A percentile compares a stretch with the other conserved stretches of the same genome.
Evolutionary conservation across 2,888 invertebrate species (phyloP).

Genomic region (Coremacera marginata): DNA sequence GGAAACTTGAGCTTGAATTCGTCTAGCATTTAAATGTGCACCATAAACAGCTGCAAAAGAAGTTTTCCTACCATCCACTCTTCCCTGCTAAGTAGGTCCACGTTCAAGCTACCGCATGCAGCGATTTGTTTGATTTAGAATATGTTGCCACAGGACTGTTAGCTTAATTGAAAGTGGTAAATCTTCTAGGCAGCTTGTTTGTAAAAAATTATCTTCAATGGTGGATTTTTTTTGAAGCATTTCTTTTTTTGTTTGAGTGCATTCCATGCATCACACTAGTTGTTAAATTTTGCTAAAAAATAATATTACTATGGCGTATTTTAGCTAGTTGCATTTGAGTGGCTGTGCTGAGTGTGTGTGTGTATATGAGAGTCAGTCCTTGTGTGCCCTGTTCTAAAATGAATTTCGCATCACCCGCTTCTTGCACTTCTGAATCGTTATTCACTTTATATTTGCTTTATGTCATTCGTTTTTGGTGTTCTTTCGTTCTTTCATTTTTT

Average conservation of each 20-base stretch:
- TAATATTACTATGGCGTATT: background rate
- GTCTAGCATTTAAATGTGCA: too few species aligned
- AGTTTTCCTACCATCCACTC: too few species aligned
- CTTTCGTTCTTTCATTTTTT: too few species aligned
- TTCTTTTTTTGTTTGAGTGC: background rate
- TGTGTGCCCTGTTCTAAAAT: constrained; percentile 15
- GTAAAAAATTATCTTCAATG: background rate
- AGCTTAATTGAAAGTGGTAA: constrained; percentile 16
- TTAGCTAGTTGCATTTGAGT: constrained; percentile 8
- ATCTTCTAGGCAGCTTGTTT: background rate
- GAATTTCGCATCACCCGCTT: constrained; percentile 24
- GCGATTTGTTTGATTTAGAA: constrained; percentile 15
- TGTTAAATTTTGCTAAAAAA: background rate
- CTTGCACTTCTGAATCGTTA: constrained; percentile 24
- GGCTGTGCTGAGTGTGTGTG: background rate
- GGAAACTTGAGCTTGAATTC: too few species aligned
- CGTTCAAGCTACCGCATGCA: background rate
- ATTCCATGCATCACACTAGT: background rate
- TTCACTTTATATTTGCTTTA: constrained; percentile 27
- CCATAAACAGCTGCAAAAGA: too few species aligned
- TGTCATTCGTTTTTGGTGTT: background rate
- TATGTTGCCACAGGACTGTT: constrained; percentile 2
- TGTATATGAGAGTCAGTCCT: background rate
- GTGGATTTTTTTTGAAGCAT: background rate
- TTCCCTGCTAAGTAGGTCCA: too few species aligned